A percentile compares a stretch with the other conserved stretches of the same genome.
These are phyloP conservation scores for Lasioglossum morio DNA, from an alignment of 2,888 invertebrate species.

Conservation along the genomic window DNA sequence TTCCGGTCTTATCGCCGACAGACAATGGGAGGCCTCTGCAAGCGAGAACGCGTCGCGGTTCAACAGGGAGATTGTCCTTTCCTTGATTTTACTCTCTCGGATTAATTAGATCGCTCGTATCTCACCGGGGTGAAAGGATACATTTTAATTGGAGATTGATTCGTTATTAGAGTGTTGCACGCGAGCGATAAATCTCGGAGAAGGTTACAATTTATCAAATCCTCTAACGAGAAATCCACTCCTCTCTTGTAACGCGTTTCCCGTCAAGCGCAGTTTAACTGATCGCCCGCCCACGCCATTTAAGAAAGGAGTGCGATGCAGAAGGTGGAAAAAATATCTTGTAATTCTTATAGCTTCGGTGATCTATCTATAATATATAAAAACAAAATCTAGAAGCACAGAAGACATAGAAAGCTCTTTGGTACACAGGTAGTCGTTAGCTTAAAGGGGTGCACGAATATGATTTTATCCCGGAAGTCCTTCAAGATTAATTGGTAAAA, in stretches of 20 bases:
- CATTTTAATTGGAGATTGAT: background rate
- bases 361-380: no score
- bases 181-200: background rate
- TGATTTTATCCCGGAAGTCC: no score
- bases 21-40: constrained; percentile 42
- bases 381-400: no score
- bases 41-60: background rate
- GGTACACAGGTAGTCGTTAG: no score
- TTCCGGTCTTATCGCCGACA: constrained; percentile 58
- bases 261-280: background rate
- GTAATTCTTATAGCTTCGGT: no score
- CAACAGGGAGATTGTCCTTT: constrained; percentile 25
- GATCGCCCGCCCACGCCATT: background rate
- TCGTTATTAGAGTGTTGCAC: background rate
- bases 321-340: no score
- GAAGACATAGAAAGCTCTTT: no score
- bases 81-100: constrained; percentile 30
- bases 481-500: no score
- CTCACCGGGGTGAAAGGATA: constrained; percentile 1
- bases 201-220: background rate
- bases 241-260: background rate
- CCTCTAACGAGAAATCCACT: background rate
- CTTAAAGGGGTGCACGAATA: no score
- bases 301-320: background rate
- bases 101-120: constrained; percentile 14